A percentile compares a stretch with the other conserved stretches of the same genome.
These are phyloP conservation scores for Acrocephalus arundinaceus DNA, from an alignment of 2,113 vertebrate species.

Conservation along the genomic window DNA sequence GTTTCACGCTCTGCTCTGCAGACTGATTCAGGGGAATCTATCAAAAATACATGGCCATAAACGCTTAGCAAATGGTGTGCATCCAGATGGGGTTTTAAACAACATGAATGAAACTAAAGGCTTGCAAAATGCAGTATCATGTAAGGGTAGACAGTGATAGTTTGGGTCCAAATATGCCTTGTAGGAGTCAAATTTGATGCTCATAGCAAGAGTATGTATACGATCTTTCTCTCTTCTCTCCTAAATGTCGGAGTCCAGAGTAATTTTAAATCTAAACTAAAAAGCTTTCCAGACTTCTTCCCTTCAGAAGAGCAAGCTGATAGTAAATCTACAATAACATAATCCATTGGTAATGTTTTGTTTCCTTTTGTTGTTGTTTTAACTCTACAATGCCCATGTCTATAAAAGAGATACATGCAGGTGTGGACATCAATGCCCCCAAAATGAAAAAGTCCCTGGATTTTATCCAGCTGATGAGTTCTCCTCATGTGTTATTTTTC, in stretches of 20 bases:
- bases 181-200: background rate
- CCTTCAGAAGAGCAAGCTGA: background rate
- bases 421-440: background rate
- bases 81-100: background rate
- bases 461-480: background rate
- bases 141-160: background rate
- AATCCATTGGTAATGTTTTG: background rate
- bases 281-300: background rate
- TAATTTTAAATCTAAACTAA: background rate
- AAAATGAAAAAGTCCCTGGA: background rate
- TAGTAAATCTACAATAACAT: background rate
- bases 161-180: background rate
- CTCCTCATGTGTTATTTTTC: background rate
- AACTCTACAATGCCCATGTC: background rate
- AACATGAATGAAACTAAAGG: background rate
- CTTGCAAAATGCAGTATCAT: background rate
- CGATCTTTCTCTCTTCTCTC: background rate
- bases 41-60: background rate
- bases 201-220: background rate
- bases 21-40: background rate
- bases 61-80: background rate
- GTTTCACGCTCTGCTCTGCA: background rate
- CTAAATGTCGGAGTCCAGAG: background rate
- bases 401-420: background rate
- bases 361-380: background rate